Base-by-base conservation (phyloP, 2,888 invertebrate genomes). In the Cosmorhoe ocellata region DNA sequence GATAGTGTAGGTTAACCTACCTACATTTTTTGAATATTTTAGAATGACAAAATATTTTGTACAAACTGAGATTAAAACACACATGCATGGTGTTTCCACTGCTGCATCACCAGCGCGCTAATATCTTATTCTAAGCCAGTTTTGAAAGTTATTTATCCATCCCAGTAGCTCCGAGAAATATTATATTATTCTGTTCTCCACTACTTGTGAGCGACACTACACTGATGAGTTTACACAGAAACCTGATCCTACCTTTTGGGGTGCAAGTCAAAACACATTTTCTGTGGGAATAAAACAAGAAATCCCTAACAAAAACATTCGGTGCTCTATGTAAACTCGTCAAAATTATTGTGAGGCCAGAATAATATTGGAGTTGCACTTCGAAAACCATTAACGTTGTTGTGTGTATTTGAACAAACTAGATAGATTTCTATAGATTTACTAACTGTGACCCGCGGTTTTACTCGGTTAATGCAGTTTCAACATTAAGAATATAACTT, bases 311-410 rank as follows among this genome's bases (percentile, higher is more conserved):
- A 83, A 86, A 81, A 87, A 81, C 78, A 86, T 69, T 69, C 67
- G 68, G 65, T 65, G 58, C 58, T 67, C 76, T 79, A 71, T 70
- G 80, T 76, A 78, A 81, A 79, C 79, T 81, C 80, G 83, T 84
- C 79, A 84, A 85, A 84, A 84, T 78, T 76, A 80, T 84, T 85
- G 79, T 85, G 78, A 69, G 75, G 78, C 79, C 81, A 71, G 82
- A 85, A 89, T 83, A 90, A 89, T 88, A 88, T 90, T 90, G 79
- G 64, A 68, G 61, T 70, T 76, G 78, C 86, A 81, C 85, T 87
- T 67, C 66, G 84, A 82, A 86, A 84, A 76, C 84, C 84, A 86
- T 86, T 87, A 86, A 72, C 75, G 76, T 78, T 84, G 79, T 84
- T 82, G 74, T 84, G 74, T 84, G 64, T 80, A 69, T 84, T 81